Evolutionary conservation across 2,113 vertebrate species (phyloP).

Genomic region (Phaethornis superciliosus): DNA sequence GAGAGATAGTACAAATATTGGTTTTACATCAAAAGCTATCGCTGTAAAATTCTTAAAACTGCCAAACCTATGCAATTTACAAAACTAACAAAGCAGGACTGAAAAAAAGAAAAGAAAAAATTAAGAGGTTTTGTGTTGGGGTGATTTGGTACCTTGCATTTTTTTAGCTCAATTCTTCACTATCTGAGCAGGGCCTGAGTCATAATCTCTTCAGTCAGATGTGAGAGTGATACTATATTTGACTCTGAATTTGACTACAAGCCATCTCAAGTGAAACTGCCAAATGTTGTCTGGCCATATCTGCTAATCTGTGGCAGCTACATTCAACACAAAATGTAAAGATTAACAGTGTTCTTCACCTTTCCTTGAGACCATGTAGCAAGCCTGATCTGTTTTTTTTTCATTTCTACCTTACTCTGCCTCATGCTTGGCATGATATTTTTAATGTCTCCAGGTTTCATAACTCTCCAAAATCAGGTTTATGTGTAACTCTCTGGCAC

Average conservation of each 20-base stretch:
- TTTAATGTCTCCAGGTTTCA: neutral
- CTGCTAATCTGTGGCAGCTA: neutral
- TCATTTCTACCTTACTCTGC: neutral
- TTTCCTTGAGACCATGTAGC: neutral
- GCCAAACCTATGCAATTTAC: neutral
- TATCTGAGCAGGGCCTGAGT: neutral
- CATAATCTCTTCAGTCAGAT: neutral
- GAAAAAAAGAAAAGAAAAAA: rapidly evolving
- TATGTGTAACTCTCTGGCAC: neutral
- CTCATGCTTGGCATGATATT: neutral
- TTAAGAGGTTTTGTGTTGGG: neutral
- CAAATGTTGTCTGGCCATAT: neutral
- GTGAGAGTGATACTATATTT: neutral
- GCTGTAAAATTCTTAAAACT: neutral
- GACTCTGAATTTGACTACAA: neutral
- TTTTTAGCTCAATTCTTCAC: neutral
- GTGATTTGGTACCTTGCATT: neutral
- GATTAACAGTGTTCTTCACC: neutral
- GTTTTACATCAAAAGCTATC: rapidly evolving
- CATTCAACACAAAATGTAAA: neutral
- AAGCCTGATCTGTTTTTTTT: neutral
- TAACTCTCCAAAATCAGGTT: neutral
- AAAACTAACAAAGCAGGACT: neutral
- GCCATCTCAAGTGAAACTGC: neutral
- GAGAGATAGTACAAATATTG: neutral